These are phyloP conservation scores for Xylophagus ater DNA, from an alignment of 2,888 invertebrate species.

Conservation along the genomic window DNA sequence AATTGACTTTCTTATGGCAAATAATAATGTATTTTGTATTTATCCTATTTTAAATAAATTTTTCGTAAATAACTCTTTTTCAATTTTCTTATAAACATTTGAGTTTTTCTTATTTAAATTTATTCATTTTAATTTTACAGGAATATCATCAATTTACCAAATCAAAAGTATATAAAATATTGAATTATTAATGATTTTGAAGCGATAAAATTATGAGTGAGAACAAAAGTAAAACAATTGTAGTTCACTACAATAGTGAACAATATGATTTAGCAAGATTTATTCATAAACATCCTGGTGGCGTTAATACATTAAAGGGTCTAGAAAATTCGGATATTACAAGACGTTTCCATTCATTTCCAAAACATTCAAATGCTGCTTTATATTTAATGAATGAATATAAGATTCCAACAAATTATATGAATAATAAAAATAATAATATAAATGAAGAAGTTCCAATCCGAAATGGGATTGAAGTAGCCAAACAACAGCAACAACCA, in stretches of 20 bases:
- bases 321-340: slow-evolving; percentile 30
- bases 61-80: no score
- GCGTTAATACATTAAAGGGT: slow-evolving; percentile 48
- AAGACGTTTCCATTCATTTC: slow-evolving; percentile 30
- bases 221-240: slow-evolving; percentile 20
- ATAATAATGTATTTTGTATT: no score
- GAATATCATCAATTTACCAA: no score
- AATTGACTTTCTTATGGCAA: no score
- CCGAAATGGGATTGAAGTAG: no score
- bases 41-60: no score
- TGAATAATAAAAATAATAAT: slow-evolving; percentile 8
- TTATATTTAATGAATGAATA: slow-evolving; percentile 38
- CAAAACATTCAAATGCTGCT: slow-evolving; percentile 37
- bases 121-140: no score
- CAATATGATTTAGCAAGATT: slow-evolving; percentile 55
- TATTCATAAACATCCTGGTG: slow-evolving; percentile 63
- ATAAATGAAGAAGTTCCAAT: not conserved
- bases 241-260: slow-evolving; percentile 40
- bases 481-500: not conserved
- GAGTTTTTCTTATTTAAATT: no score
- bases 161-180: no score
- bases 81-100: no score
- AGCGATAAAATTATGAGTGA: slow-evolving; percentile 1
- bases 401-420: slow-evolving; percentile 20
- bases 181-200: no score